Evolutionary conservation across 2,113 vertebrate genomes (phyloP).

Genomic region (Toxotes chatareus): DNA sequence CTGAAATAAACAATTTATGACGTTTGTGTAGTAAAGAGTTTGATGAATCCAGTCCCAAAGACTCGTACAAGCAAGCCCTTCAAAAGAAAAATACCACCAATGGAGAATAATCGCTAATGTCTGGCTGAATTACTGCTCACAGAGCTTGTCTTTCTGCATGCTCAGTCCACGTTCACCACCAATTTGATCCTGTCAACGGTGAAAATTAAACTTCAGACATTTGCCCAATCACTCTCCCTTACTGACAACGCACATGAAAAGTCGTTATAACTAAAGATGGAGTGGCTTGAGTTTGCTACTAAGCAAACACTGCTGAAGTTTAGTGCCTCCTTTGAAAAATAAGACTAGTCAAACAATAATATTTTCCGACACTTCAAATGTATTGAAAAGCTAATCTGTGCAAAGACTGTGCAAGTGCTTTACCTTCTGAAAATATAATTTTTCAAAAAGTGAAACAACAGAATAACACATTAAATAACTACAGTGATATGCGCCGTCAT

Average conservation of each 20-base stretch:
- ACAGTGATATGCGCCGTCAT: constrained; percentile 1
- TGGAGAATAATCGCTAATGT: neutral
- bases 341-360: constrained; percentile 37
- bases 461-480: constrained; percentile 17
- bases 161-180: neutral
- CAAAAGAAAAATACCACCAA: too few relatives aligned
- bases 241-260: neutral
- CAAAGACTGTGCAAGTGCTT: neutral
- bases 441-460: constrained; percentile 42
- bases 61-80: neutral
- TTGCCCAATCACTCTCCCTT: neutral
- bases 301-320: constrained; percentile 6
- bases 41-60: neutral
- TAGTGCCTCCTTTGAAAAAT: constrained; percentile 29
- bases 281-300: neutral
- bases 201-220: neutral
- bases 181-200: neutral
- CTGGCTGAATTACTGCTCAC: neutral
- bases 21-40: neutral
- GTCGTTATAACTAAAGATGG: neutral
- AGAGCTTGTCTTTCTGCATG: neutral
- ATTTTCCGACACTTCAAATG: constrained; percentile 35
- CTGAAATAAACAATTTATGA: neutral
- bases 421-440: constrained; percentile 17
- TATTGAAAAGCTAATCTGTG: neutral